These are phyloP conservation scores for Nannoperca obscura DNA, from an alignment of 2,797 vertebrate genomes.

Conservation along the genomic window DNA sequence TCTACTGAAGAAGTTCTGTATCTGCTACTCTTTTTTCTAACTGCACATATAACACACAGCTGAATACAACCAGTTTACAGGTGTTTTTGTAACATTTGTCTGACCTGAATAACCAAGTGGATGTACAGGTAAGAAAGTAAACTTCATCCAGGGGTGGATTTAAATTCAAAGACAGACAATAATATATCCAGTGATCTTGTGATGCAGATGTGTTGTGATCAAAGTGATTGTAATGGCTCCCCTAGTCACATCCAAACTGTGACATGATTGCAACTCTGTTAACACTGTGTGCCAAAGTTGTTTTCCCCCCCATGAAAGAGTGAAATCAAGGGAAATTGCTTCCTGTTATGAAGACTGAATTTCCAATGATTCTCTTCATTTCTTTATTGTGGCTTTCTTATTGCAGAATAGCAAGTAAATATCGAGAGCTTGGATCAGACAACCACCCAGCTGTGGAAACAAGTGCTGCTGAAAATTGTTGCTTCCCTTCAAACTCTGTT, in stretches of 20 bases:
- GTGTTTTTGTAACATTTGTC: not conserved
- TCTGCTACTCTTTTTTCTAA: not conserved
- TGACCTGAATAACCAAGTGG: not conserved
- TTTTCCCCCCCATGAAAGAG: slow-evolving; percentile 37
- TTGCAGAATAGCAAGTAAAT: slow-evolving; percentile 51
- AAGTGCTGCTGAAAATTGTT: slow-evolving; percentile 61
- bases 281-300: slow-evolving; percentile 43
- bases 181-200: not conserved
- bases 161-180: not conserved
- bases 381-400: slow-evolving; percentile 53
- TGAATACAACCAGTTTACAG: not conserved
- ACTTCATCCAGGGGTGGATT: not conserved
- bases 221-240: slow-evolving; percentile 12
- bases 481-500: slow-evolving; percentile 48
- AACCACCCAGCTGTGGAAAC: slow-evolving; percentile 69
- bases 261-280: slow-evolving; percentile 36
- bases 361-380: slow-evolving; percentile 77
- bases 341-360: slow-evolving; percentile 84
- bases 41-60: not conserved
- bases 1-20: not conserved
- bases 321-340: slow-evolving; percentile 83
- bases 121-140: not conserved
- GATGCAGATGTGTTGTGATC: slow-evolving; percentile 13
- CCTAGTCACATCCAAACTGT: slow-evolving; percentile 2
- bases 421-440: slow-evolving; percentile 61